Evolutionary conservation across 2,888 invertebrate species (phyloP), one percentile per base, ranked within the genome.

Genomic region (Pecten maximus): DNA sequence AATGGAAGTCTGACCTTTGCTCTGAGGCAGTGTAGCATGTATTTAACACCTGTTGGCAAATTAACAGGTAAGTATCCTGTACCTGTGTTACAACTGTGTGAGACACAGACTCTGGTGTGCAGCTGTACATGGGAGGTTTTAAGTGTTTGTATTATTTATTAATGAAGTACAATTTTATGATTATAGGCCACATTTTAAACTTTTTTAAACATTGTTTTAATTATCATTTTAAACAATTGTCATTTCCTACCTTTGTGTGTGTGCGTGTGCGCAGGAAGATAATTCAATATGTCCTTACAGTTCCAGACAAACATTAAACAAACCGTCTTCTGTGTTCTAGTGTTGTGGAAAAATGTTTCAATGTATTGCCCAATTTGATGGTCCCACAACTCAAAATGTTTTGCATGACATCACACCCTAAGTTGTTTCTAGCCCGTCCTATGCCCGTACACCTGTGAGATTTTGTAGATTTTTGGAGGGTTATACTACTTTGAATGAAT

Each of bases 261-360:
- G 35, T 28, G 35, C 15, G 35, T 44, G 44, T 44, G 44, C 12
- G 44, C 44, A 10, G 28, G 10, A 74, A 74, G 74, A 74, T 35
- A 74, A 54, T 23, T 54, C 54, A 54, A n/a, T 54, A 74, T 74
- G 74, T 74, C 74, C 74, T 74, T 74, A 74, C 74, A 74, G 74
- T 74, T 74, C 74, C 74, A 35, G 35, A 74, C 35, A 35, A 74
- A 35, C 28, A 35, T 74, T 74, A 35, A 74, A 44, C 44, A 44
- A 44, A 74, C 35, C 35, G 28, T 74, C 74, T 74, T 74, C 35
- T 74, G 74, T 74, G 74, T 74, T 23, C 74, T 74, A 28, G 74
- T 74, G 74, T 74, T 74, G 60, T 60, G 60, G 60, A 6, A n/a
- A n/a, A 60, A 3, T 28, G 28, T 74, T 74, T 74, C 28, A 28